Conservation (phyloP, 1,140 invertebrate genomes). For the Saccostrea cuccullata region DNA sequence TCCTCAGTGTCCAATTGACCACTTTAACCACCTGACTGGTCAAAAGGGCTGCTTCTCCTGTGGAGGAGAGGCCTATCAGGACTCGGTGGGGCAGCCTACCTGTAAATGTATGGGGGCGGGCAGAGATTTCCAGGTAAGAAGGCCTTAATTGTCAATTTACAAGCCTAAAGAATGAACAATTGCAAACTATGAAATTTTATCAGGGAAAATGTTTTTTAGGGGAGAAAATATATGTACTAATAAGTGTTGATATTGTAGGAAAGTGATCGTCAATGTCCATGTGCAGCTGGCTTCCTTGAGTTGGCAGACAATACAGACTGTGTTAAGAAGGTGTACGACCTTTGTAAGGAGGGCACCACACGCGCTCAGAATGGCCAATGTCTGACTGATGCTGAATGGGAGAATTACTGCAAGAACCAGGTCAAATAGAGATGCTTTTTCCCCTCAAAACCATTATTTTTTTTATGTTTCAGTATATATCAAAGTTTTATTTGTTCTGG, state of each 20-base stretch:
- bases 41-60: constrained; percentile 72
- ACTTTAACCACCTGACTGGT: constrained; percentile 72
- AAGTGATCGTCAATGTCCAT: constrained; percentile 73
- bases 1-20: constrained; percentile 66
- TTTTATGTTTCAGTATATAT: no score
- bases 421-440: constrained; percentile 39
- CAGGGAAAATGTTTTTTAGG: neutral
- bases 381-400: constrained; percentile 63
- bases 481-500: no score
- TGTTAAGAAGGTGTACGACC: constrained; percentile 71
- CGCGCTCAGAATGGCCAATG: constrained; percentile 71
- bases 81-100: constrained; percentile 62
- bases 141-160: neutral
- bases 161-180: neutral
- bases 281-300: constrained; percentile 68
- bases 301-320: constrained; percentile 66
- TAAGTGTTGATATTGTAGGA: constrained; percentile 57
- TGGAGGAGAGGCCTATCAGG: constrained; percentile 70
- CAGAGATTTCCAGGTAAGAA: constrained; percentile 74
- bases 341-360: constrained; percentile 66
- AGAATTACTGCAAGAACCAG: constrained; percentile 62
- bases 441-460: no score
- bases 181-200: neutral
- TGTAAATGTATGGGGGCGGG: constrained; percentile 73
- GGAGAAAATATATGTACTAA: no score